Percentiles rank a stretch among this genome's conserved stretches.
Conservation (phyloP, 1,140 invertebrate species). For the Drosophila willistoni region DNA sequence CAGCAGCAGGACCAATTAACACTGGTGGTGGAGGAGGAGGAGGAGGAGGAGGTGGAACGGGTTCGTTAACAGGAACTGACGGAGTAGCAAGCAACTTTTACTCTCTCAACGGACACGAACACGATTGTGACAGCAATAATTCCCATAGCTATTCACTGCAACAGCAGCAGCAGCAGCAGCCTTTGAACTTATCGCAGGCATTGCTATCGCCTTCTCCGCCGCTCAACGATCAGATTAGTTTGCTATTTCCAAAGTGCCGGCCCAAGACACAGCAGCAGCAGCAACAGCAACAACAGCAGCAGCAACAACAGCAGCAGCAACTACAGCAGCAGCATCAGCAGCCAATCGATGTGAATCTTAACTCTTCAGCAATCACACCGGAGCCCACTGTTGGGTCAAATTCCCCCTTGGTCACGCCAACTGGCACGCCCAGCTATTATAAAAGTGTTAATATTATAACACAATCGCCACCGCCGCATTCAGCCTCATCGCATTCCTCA, state of each 20-base stretch:
- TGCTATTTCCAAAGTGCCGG: conserved; percentile 92
- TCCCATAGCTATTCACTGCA: conserved; percentile 33
- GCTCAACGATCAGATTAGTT: conserved; percentile 89
- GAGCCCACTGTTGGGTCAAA: conserved; percentile 21
- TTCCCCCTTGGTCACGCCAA: conserved; percentile 39
- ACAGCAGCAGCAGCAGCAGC: conserved; percentile 54
- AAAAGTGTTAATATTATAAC: conserved; percentile 80
- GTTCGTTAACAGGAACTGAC: neutral
- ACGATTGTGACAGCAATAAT: conserved; percentile 54
- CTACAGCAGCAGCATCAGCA: conserved; percentile 36
- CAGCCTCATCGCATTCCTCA: conserved; percentile 84
- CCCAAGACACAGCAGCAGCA: conserved; percentile 83
- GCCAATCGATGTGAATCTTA: conserved; percentile 29
- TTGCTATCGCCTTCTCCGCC: conserved; percentile 83
- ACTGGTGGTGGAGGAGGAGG: conserved; percentile 15
- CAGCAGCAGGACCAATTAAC: conserved; percentile 22
- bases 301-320: conserved; percentile 36
- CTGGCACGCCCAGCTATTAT: conserved; percentile 68
- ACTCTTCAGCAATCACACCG: conserved; percentile 11
- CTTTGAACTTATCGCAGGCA: conserved; percentile 67
- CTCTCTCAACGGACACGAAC: conserved; percentile 49
- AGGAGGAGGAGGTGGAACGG: conserved; percentile 29
- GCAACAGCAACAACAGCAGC: conserved; percentile 33
- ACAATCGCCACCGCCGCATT: conserved; percentile 79
- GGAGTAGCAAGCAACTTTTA: conserved; percentile 30